These are phyloP conservation scores for Parauchenoglanis punctatus DNA, from an alignment of 2,797 vertebrate genomes.

Conservation along the genomic window DNA sequence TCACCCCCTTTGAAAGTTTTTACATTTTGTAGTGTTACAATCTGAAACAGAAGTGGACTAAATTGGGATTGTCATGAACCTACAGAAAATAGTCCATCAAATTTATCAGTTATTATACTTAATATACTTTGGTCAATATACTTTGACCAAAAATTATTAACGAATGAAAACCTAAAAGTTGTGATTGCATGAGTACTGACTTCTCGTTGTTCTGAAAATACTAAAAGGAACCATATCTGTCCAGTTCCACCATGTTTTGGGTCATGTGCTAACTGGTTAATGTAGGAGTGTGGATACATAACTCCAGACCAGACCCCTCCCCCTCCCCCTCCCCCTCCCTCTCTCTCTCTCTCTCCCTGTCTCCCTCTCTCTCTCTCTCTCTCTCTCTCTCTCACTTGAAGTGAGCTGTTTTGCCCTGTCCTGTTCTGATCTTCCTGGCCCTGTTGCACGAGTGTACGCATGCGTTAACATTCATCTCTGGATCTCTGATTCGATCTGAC, in stretches of 20 bases:
- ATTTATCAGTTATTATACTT: neutral
- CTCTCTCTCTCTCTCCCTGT: constrained; percentile 48
- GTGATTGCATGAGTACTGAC: neutral
- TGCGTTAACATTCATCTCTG: constrained; percentile 44
- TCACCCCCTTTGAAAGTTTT: neutral
- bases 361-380: constrained; percentile 52
- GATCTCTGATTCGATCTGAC: constrained; percentile 85
- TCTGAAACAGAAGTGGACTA: neutral
- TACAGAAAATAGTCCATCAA: neutral
- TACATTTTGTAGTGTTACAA: neutral
- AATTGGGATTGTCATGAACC: neutral
- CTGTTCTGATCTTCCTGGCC: neutral
- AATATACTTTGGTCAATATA: neutral
- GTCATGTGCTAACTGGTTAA: neutral
- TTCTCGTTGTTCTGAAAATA: neutral
- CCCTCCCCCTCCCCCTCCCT: constrained; percentile 50
- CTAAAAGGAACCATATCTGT: neutral
- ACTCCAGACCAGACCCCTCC: constrained; percentile 70
- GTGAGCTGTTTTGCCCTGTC: constrained; percentile 59
- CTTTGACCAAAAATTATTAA: neutral
- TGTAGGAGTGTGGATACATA: constrained; percentile 7
- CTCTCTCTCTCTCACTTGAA: constrained; percentile 68
- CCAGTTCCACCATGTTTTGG: neutral
- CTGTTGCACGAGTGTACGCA: constrained; percentile 11
- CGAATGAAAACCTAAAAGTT: neutral